A percentile compares a stretch with the other conserved stretches of the same genome.
Evolutionary conservation across 2,113 vertebrate species (phyloP).

Genomic region (Gopherus evgoodei): DNA sequence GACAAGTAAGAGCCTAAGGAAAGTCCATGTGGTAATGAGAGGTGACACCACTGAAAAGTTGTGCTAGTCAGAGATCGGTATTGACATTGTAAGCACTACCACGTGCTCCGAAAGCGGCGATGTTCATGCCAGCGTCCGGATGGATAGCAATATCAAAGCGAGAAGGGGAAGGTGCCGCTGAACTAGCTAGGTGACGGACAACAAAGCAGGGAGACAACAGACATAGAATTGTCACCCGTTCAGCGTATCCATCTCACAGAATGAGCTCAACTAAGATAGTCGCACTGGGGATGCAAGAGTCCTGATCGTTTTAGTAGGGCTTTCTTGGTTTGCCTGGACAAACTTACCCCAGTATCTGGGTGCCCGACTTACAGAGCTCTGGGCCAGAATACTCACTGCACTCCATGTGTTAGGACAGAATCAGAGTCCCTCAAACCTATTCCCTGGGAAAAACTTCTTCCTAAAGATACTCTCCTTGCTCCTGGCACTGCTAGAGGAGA

Average conservation of each 20-base stretch:
- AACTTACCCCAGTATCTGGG: neutral
- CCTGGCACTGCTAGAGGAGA: neutral
- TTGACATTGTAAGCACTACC: slow-evolving; percentile 35
- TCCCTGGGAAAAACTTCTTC: neutral
- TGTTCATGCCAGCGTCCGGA: neutral
- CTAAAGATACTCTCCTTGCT: neutral
- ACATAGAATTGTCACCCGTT: neutral
- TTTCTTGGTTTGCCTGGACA: neutral
- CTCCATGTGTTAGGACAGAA: neutral
- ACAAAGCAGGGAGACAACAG: fast-evolving
- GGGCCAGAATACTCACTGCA: neutral
- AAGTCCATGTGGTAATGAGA: slow-evolving; percentile 66
- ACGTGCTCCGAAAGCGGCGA: slow-evolving; percentile 16
- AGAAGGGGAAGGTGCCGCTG: slow-evolving; percentile 12
- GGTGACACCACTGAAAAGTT: slow-evolving; percentile 66
- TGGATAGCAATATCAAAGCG: neutral
- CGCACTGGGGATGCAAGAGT: neutral
- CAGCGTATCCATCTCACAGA: neutral
- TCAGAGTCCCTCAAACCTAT: neutral
- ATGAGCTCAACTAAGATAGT: neutral
- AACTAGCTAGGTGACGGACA: neutral
- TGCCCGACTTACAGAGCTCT: neutral
- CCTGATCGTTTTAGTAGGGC: neutral
- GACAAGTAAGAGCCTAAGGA: slow-evolving; percentile 75
- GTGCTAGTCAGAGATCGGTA: slow-evolving; percentile 27